phyloP scores from a whole-genome alignment of 2,888 invertebrate species.

The Patella depressa region DNA sequence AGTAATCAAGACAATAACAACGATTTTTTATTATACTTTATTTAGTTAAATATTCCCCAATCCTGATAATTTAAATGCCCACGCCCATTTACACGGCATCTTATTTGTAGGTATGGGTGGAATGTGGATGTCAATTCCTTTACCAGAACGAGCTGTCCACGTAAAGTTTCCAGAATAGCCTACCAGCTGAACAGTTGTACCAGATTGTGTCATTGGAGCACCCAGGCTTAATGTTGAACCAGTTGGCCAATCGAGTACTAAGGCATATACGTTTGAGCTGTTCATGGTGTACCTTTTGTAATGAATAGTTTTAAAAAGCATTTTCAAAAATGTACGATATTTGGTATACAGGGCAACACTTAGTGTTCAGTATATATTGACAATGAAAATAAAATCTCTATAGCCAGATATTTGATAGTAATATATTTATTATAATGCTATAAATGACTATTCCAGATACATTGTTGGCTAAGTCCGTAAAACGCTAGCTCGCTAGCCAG shows the following conservation, averaged over 20 bases:
- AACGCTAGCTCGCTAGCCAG: no score
- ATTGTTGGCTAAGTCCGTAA: no score
- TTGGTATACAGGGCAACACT: not conserved
- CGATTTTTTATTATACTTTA: no score
- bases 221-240: conserved; percentile 75
- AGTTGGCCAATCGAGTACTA: conserved; percentile 80
- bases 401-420: no score
- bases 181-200: conserved; percentile 72
- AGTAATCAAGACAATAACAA: no score
- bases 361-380: no score
- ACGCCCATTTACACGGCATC: conserved; percentile 63
- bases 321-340: not conserved
- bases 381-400: no score
- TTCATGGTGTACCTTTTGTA: conserved; percentile 59
- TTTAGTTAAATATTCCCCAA: conserved; percentile 18
- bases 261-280: conserved; percentile 76
- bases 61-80: conserved; percentile 63
- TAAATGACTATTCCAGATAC: no score
- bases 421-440: no score
- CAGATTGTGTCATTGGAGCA: conserved; percentile 64
- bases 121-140: conserved; percentile 58
- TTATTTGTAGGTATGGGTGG: conserved; percentile 53
- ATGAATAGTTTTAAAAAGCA: not conserved
- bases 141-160: conserved; percentile 33
- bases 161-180: conserved; percentile 68